Percentiles rank a stretch among this genome's conserved stretches.
Evolutionary conservation across 2,888 invertebrate genomes (phyloP).

Genomic region (Aspidiotus destructor): DNA sequence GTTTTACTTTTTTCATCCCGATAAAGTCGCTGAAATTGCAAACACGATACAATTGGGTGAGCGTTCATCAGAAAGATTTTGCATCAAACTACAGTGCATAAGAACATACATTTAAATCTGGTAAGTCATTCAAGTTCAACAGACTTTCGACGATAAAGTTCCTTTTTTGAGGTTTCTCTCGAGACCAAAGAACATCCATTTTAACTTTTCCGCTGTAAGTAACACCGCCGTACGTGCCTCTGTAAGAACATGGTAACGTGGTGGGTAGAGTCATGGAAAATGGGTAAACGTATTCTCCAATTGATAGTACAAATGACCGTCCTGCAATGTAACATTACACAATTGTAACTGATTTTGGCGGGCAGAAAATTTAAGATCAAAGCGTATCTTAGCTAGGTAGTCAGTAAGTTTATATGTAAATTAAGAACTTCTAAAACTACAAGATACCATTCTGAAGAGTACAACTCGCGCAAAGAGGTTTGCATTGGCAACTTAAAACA

Average conservation of each 20-base stretch:
- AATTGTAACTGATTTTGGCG: too few relatives aligned
- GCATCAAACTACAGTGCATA: not conserved
- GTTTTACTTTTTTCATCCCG: conserved; percentile 18
- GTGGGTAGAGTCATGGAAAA: conserved; percentile 64
- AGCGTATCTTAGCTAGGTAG: not conserved
- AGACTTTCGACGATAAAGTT: conserved; percentile 72
- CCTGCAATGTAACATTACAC: not conserved
- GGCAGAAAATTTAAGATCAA: not conserved
- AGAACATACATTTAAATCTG: conserved; percentile 53
- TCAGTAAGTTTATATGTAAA: too few relatives aligned
- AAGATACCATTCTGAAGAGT: too few relatives aligned
- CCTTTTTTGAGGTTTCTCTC: conserved; percentile 71
- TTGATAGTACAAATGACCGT: conserved; percentile 59
- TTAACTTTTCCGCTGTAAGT: conserved; percentile 68
- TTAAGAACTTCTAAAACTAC: too few relatives aligned
- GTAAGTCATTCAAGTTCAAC: conserved; percentile 69
- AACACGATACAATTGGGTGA: not conserved
- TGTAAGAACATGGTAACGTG: conserved; percentile 70
- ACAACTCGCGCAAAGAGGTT: too few relatives aligned
- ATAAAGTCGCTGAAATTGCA: not conserved
- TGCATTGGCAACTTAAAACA: too few relatives aligned
- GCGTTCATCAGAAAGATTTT: not conserved
- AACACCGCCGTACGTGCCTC: conserved; percentile 60
- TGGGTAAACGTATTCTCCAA: conserved; percentile 64
- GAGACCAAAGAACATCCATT: conserved; percentile 71